Percentiles rank a stretch among this genome's conserved stretches.
phyloP scores from a whole-genome alignment of 2,888 invertebrate species.

The Scaptomyza caliginosa region DNA sequence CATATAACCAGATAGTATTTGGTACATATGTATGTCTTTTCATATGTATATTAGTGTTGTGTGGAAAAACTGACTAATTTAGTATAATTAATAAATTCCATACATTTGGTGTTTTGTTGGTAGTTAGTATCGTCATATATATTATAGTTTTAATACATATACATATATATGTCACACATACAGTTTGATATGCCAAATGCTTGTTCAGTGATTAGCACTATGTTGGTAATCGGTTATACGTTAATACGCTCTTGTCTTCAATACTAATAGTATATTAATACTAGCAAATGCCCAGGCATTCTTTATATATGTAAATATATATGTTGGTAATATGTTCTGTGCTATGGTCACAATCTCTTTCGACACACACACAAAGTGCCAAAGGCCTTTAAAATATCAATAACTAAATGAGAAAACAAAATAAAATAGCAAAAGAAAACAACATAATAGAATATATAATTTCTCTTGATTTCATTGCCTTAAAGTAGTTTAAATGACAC shows the following conservation, averaged over 20 bases:
- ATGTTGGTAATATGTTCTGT: slow-evolving; percentile 9
- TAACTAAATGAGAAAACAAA: not conserved
- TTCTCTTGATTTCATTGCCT: not conserved
- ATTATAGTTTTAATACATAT: not conserved
- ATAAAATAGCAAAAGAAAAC: not conserved
- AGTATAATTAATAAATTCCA: slow-evolving; percentile 28
- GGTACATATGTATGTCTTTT: too few species aligned
- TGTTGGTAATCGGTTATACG: not conserved
- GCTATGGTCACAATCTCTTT: slow-evolving; percentile 6
- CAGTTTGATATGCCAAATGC: slow-evolving; percentile 52
- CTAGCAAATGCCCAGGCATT: not conserved
- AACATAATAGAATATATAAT: not conserved
- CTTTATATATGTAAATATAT: too few species aligned
- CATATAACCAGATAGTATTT: slow-evolving; percentile 9
- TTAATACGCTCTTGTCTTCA: not conserved
- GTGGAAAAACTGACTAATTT: slow-evolving; percentile 21
- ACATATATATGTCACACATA: slow-evolving; percentile 24
- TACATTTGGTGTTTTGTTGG: slow-evolving; percentile 19
- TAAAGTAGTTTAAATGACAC: slow-evolving; percentile 7
- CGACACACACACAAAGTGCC: not conserved
- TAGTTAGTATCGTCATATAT: not conserved
- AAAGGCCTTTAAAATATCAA: not conserved
- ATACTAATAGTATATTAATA: not conserved
- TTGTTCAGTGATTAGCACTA: slow-evolving; percentile 18
- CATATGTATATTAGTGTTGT: slow-evolving; percentile 14